These are phyloP conservation scores for Pantherophis guttatus DNA, from an alignment of 2,113 vertebrate species.

Conservation along the genomic window DNA sequence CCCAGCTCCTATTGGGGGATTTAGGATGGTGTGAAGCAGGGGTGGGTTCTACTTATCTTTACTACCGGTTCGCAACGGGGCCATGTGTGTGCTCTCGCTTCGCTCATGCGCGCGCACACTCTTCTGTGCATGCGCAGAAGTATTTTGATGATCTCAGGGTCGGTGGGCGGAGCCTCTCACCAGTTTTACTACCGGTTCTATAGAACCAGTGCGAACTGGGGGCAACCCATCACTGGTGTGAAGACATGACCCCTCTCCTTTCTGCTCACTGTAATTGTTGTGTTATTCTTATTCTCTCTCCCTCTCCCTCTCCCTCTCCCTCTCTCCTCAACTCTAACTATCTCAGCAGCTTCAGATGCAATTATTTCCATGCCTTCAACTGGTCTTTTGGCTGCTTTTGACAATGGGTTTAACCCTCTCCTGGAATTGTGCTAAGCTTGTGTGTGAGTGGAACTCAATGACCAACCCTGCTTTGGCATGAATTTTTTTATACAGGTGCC, in stretches of 20 bases:
- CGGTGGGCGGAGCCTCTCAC: too few species aligned
- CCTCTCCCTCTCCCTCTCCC: too few species aligned
- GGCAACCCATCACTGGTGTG: neutral
- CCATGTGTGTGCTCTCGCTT: too few species aligned
- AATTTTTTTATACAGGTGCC: neutral
- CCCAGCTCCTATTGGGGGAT: neutral
- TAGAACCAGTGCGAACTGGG: too few species aligned
- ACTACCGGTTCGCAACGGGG: too few species aligned
- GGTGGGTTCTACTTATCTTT: too few species aligned
- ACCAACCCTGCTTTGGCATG: neutral
- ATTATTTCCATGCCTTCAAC: neutral
- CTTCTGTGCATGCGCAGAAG: too few species aligned
- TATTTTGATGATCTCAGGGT: too few species aligned
- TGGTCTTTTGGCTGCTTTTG: neutral
- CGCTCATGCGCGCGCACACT: too few species aligned
- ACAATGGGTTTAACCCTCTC: neutral
- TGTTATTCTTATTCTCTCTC: neutral
- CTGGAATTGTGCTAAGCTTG: neutral
- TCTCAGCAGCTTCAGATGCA: neutral
- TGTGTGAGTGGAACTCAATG: neutral
- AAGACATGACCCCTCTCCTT: neutral
- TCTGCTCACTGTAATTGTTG: neutral
- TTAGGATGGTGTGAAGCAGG: neutral
- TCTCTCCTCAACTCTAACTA: neutral
- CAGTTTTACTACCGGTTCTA: too few species aligned